Evolutionary conservation across 2,888 invertebrate species (phyloP).

Genomic region (Pseudolycoriella hygida): DNA sequence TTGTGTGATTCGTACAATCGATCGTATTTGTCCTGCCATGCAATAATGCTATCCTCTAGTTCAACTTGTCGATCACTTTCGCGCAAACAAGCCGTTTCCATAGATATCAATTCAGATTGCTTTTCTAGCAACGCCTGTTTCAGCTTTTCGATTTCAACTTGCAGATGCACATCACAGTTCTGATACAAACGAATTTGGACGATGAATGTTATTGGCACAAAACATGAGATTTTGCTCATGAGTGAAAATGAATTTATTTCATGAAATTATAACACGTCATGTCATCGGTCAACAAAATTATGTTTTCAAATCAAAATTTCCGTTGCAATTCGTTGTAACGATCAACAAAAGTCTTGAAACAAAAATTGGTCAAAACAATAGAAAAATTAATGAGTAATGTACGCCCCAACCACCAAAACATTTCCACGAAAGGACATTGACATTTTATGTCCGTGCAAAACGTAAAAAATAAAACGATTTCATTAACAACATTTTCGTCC

Average conservation of each 20-base stretch:
- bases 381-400: too few species aligned
- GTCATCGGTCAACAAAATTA: background rate
- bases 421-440: background rate
- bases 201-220: background rate
- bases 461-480: background rate
- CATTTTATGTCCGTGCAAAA: background rate
- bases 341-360: too few species aligned
- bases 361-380: too few species aligned
- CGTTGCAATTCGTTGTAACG: too few species aligned
- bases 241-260: background rate
- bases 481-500: too few species aligned
- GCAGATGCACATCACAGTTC: conserved; percentile 46
- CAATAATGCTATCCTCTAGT: conserved; percentile 63
- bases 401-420: background rate
- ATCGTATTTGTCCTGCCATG: conserved; percentile 88
- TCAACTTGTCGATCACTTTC: conserved; percentile 62
- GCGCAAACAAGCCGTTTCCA: conserved; percentile 73
- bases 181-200: conserved; percentile 7
- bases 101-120: conserved; percentile 65
- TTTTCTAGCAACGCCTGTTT: conserved; percentile 65
- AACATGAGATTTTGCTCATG: background rate
- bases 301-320: too few species aligned
- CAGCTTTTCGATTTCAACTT: conserved; percentile 73
- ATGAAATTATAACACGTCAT: background rate
- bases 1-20: conserved; percentile 85